These are phyloP conservation scores for Larimichthys crocea DNA, from an alignment of 2,113 vertebrate genomes.

Conservation along the genomic window DNA sequence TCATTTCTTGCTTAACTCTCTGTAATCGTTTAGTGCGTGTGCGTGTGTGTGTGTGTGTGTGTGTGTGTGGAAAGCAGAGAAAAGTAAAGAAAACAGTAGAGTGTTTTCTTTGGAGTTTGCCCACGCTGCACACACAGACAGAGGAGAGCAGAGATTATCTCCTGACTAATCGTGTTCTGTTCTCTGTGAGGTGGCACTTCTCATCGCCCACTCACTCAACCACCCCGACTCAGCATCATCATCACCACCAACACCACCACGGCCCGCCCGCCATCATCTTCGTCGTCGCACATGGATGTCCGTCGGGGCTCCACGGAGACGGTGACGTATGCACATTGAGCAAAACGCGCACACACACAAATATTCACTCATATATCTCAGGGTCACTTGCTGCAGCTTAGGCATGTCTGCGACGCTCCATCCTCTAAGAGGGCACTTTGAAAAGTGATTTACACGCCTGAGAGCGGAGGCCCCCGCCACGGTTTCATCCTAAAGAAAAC, in stretches of 20 bases:
- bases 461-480: constrained; percentile 26
- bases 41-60: constrained; percentile 28
- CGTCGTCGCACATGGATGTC: background rate
- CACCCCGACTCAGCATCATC: background rate
- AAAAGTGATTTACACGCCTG: constrained; percentile 42
- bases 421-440: constrained; percentile 43
- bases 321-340: background rate
- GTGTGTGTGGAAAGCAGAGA: constrained; percentile 26
- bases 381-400: constrained; percentile 64
- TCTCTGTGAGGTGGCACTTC: constrained; percentile 46
- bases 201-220: constrained; percentile 31
- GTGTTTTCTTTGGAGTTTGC: constrained; percentile 76
- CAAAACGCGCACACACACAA: constrained; percentile 27
- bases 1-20: constrained; percentile 57
- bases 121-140: constrained; percentile 41
- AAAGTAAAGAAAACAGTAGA: constrained; percentile 70
- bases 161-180: constrained; percentile 68
- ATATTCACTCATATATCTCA: constrained; percentile 15
- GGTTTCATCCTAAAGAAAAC: constrained; percentile 61
- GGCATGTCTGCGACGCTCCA: constrained; percentile 42
- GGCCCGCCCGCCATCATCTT: too few species aligned
- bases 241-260: background rate
- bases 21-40: constrained; percentile 55
- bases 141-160: constrained; percentile 68
- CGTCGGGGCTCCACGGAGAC: background rate